Evolutionary conservation across 2,888 invertebrate genomes (phyloP), one percentile per base, ranked within the genome.

Genomic region (Tipula vernalis): DNA sequence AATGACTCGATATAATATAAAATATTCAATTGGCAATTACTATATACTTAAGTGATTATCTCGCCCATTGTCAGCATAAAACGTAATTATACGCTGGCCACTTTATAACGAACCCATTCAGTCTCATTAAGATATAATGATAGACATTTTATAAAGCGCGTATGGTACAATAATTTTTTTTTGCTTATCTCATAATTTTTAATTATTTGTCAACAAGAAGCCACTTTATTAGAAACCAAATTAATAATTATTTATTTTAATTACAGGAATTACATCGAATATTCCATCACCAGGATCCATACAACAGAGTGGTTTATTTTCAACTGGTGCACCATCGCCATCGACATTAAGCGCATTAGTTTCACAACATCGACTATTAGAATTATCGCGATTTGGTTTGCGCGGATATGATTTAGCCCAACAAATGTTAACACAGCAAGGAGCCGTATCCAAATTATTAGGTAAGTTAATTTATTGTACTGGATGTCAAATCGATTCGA

Each of bases 361-460:
- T 88, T 95, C 96, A 1, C 95, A 96, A 90, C 96, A 96, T 91
- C 93, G 97, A 88, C 93, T 97, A 5, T 91, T 97, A 89, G 97
- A 97, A 91, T 92, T 97, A 88, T 96, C 96, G 83, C 93, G 97
- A 92, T 94, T 95, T 92, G 94, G 97, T 88, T 92, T 97, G 89
- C 93, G 97, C 88, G 97, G 97, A 90, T 98, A 97, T 90, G 97
- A 98, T 92, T 94, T 98, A 90, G 97, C 97, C 5, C 96, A 97
- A 90, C 97, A 97, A 90, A 96, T 97, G 93, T 94, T 98, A 87
- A 96, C 96, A 87, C 97, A 97, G 92, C 97, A 97, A 93, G 97
- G 97, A 89, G 97, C 97, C 90, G 97, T 96, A 89, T 97, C 96
- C 89, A 97, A 97, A 92, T 93, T 97, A 90, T 93, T 97, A 91